Conservation (phyloP, 2,888 invertebrate genomes). For the Melitaea athalia region DNA sequence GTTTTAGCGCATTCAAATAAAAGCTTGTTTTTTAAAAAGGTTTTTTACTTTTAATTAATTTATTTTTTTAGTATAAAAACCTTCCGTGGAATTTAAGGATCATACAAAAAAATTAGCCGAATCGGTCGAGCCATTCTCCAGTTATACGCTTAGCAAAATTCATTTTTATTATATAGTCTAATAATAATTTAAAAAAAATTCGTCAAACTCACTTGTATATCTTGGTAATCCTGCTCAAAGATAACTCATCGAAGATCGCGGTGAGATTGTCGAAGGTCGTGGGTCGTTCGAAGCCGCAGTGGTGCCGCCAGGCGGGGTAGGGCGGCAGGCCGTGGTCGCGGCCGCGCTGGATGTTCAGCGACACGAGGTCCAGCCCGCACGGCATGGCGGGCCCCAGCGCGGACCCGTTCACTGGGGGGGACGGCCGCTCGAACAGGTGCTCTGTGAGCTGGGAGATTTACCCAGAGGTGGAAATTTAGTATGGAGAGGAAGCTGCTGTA, state of each 20-base stretch:
- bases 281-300: constrained; percentile 86
- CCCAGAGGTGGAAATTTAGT: neutral
- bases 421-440: constrained; percentile 84
- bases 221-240: constrained; percentile 82
- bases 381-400: constrained; percentile 49
- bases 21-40: no score
- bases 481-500: no score
- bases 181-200: constrained; percentile 4
- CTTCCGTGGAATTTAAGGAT: no score
- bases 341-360: constrained; percentile 93
- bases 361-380: constrained; percentile 92
- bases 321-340: constrained; percentile 93
- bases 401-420: constrained; percentile 35
- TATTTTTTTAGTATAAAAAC: no score
- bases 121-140: no score
- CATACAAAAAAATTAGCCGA: no score
- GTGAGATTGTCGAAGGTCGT: constrained; percentile 85
- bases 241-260: constrained; percentile 84
- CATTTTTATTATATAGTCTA: no score
- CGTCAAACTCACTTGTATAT: constrained; percentile 83
- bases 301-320: constrained; percentile 89
- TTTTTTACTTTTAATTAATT: no score
- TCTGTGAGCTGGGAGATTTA: constrained; percentile 82
- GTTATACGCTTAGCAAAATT: no score
- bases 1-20: no score